Conservation (phyloP, 2,113 vertebrate species). For the Halichoerus grypus region DNA sequence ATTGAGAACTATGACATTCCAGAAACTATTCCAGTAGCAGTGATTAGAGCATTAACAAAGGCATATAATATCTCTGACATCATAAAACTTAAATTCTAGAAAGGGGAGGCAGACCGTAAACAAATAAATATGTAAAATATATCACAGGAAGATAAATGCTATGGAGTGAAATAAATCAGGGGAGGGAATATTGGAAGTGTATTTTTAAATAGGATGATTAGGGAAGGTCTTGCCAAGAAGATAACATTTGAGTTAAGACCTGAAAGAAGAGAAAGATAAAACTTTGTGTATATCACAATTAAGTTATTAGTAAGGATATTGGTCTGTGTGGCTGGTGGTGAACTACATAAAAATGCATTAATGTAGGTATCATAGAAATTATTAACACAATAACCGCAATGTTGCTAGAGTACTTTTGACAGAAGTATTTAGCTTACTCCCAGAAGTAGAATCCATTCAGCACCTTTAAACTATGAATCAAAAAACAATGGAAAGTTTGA, state of each 20-base stretch:
- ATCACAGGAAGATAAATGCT: neutral
- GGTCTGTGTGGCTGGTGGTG: neutral
- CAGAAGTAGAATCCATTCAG: neutral
- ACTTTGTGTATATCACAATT: neutral
- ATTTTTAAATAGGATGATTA: neutral
- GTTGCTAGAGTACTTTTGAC: neutral
- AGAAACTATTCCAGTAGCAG: neutral
- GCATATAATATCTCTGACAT: neutral
- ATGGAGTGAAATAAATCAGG: neutral
- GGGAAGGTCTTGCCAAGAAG: neutral
- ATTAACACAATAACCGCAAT: neutral
- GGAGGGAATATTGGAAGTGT: neutral
- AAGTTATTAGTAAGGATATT: neutral
- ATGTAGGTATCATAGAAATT: neutral
- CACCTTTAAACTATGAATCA: neutral
- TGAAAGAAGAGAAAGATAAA: slow-evolving; percentile 10
- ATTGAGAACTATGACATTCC: neutral
- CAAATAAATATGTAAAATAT: neutral
- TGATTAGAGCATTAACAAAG: neutral
- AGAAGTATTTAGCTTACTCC: neutral
- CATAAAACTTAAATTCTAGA: neutral
- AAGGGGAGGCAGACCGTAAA: neutral
- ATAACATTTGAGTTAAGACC: neutral
- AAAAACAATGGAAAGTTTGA: neutral
- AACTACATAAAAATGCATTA: neutral